A percentile compares a stretch with the other conserved stretches of the same genome.
Conservation (phyloP, 2,797 vertebrate species). For the Macropodus opercularis region DNA sequence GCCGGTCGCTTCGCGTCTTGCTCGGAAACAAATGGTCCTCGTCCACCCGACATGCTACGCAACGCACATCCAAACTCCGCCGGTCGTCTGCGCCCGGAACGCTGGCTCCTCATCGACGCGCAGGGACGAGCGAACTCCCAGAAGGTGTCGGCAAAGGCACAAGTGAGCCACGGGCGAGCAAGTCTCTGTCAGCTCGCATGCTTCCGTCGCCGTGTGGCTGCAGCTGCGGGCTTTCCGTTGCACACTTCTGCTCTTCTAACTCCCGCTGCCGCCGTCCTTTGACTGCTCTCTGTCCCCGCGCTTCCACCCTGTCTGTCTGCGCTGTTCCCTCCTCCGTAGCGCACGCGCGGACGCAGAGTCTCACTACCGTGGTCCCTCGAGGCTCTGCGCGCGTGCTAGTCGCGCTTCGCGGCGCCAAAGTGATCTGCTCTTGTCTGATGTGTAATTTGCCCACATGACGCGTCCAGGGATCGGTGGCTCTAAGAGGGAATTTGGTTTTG, state of each 20-base stretch:
- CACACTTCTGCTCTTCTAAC: constrained; percentile 15
- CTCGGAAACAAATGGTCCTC: constrained; percentile 1
- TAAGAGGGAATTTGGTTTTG: neutral
- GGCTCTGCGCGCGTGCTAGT: neutral
- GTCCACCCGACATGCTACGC: constrained; percentile 40
- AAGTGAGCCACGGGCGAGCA: constrained; percentile 29
- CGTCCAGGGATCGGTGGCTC: neutral
- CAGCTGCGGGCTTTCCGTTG: constrained; percentile 8
- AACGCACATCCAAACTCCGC: constrained; percentile 64
- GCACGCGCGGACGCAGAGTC: constrained; percentile 53
- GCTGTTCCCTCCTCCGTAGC: neutral
- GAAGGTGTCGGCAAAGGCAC: constrained; percentile 53
- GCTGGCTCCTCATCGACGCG: constrained; percentile 58
- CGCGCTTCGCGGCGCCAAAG: neutral
- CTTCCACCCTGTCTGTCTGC: constrained; percentile 21
- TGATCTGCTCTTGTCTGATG: constrained; percentile 9
- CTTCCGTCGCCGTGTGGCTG: constrained; percentile 26
- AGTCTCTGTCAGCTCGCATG: constrained; percentile 56
- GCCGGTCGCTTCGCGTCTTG: constrained; percentile 32
- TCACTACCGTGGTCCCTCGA: constrained; percentile 39
- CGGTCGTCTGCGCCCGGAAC: constrained; percentile 50
- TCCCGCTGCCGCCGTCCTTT: constrained; percentile 35
- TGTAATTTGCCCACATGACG: neutral
- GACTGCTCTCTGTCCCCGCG: constrained; percentile 21
- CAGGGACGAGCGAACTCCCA: constrained; percentile 57